Evolutionary conservation across 2,888 invertebrate species (phyloP).

Genomic region (Lucinisca nassula): DNA sequence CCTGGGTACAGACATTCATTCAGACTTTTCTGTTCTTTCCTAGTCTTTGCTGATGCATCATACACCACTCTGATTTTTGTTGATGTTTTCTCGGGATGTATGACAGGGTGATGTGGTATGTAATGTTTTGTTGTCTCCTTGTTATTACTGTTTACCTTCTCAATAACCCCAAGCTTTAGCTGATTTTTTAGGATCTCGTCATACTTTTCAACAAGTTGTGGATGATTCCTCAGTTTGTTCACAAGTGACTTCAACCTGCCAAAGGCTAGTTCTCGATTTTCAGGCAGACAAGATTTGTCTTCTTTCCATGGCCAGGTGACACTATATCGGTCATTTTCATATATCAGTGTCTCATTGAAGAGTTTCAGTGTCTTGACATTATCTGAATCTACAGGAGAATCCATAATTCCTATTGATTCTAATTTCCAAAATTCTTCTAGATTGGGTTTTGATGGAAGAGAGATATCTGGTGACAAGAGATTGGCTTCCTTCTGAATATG

Average conservation of each 20-base stretch:
- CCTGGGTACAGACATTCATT: constrained; percentile 48
- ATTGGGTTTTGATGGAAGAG: constrained; percentile 6
- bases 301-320: constrained; percentile 56
- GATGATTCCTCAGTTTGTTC: constrained; percentile 23
- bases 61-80: constrained; percentile 16
- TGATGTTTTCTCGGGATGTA: background rate
- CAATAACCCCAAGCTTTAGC: constrained; percentile 22
- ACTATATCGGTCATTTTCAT: constrained; percentile 32
- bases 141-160: background rate
- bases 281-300: constrained; percentile 28
- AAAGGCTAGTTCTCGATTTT: constrained; percentile 35
- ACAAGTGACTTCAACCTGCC: constrained; percentile 32
- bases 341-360: constrained; percentile 9
- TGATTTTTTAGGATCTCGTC: constrained; percentile 14
- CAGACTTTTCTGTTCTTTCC: constrained; percentile 25
- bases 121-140: background rate
- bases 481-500: background rate
- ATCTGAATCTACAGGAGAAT: constrained; percentile 13
- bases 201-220: constrained; percentile 32
- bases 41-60: constrained; percentile 16
- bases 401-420: background rate
- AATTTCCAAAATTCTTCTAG: constrained; percentile 16
- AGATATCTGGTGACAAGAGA: background rate
- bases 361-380: background rate
- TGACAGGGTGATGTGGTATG: constrained; percentile 1